phyloP scores from a whole-genome alignment of 2,888 invertebrate species.

The Temnothorax rugatulus region DNA sequence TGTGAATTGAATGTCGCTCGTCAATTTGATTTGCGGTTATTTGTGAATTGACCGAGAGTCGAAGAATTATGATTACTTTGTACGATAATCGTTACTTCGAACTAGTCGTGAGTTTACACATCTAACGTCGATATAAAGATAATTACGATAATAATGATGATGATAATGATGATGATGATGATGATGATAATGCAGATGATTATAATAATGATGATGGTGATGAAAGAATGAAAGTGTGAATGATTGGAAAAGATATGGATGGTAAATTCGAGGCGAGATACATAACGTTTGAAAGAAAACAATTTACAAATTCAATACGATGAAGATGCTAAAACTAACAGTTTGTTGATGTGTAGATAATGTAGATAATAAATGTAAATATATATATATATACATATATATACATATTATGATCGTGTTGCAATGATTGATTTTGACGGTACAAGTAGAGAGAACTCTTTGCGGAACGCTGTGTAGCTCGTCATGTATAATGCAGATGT shows the following conservation, averaged over 20 bases:
- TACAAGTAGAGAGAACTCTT: conserved; percentile 50
- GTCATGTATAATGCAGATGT: conserved; percentile 55
- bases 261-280: conserved; percentile 28
- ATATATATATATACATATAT: conserved; percentile 68
- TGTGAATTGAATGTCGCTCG: conserved; percentile 14
- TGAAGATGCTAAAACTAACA: conserved; percentile 81
- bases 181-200: conserved; percentile 42
- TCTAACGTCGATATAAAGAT: conserved; percentile 54
- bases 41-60: conserved; percentile 49
- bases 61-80: conserved; percentile 62
- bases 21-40: conserved; percentile 51
- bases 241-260: conserved; percentile 46
- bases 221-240: conserved; percentile 52
- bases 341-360: conserved; percentile 86
- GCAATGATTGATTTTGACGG: conserved; percentile 70
- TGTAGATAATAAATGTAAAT: conserved; percentile 86
- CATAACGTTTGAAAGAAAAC: conserved; percentile 63
- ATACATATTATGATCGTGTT: conserved; percentile 83
- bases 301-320: conserved; percentile 61
- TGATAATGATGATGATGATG: conserved; percentile 45
- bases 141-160: conserved; percentile 60
- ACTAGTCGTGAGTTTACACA: conserved; percentile 72
- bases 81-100: conserved; percentile 70
- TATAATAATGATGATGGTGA: conserved; percentile 29
- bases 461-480: conserved; percentile 65